Percentiles rank a stretch among this genome's conserved stretches.
phyloP scores from a whole-genome alignment of 2,113 vertebrate species.

The Pongo abelii region DNA sequence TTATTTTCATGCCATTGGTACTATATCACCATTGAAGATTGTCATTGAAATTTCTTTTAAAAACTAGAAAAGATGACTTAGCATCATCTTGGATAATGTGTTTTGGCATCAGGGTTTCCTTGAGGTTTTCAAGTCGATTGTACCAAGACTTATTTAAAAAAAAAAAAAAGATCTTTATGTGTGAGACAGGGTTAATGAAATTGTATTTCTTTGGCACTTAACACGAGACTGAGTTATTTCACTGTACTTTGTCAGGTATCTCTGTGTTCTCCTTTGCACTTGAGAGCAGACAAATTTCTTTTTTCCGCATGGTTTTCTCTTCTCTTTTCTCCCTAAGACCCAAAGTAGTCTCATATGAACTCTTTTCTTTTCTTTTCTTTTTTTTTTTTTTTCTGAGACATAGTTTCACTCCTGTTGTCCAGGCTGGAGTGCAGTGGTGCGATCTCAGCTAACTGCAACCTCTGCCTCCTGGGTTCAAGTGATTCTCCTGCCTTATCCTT shows the following conservation, averaged over 20 bases:
- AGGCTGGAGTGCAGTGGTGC: too few species aligned
- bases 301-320: not conserved
- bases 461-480: too few species aligned
- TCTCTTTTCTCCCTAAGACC: not conserved
- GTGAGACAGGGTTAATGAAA: not conserved
- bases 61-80: not conserved
- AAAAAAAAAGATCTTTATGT: not conserved
- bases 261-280: constrained; percentile 11
- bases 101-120: constrained; percentile 13
- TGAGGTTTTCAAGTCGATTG: not conserved
- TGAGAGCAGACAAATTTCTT: not conserved
- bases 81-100: not conserved
- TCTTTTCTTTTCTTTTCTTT: not conserved
- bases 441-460: too few species aligned
- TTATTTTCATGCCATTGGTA: not conserved
- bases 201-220: not conserved
- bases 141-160: not conserved
- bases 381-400: too few species aligned
- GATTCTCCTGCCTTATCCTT: too few species aligned
- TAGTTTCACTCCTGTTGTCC: too few species aligned
- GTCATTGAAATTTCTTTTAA: not conserved
- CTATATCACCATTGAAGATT: not conserved
- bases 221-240: not conserved
- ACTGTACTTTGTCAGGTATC: not conserved
- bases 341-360: not conserved